Conservation (phyloP, 1,140 invertebrate species). For the Marisa cornuarietis region DNA sequence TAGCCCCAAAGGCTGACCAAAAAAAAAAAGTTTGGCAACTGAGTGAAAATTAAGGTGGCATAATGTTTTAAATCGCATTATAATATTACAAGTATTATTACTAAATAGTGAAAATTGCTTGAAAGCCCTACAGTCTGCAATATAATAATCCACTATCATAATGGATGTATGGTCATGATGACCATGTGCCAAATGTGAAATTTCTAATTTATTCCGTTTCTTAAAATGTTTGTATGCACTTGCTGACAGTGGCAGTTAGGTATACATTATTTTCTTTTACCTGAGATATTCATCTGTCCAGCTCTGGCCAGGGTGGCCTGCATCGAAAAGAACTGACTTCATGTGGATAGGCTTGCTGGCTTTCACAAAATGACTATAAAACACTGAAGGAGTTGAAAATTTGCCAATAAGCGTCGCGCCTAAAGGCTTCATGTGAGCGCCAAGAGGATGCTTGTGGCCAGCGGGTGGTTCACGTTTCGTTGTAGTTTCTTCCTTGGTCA, state of each 20-base stretch:
- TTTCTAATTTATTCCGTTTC: not conserved
- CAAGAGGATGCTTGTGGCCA: slow-evolving; percentile 28
- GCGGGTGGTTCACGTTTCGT: not conserved
- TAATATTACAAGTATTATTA: too few species aligned
- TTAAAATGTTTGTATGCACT: not conserved
- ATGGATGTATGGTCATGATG: too few species aligned
- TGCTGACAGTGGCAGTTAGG: too few species aligned
- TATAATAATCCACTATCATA: too few species aligned
- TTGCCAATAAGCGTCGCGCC: slow-evolving; percentile 36
- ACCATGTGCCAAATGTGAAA: not conserved
- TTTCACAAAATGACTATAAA: slow-evolving; percentile 52
- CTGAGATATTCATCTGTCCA: slow-evolving; percentile 62
- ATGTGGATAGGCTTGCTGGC: slow-evolving; percentile 43
- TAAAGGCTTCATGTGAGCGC: slow-evolving; percentile 30
- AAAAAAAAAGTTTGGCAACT: not conserved
- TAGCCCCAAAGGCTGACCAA: not conserved
- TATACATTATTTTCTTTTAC: slow-evolving; percentile 20
- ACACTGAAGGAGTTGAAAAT: slow-evolving; percentile 46
- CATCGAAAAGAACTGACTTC: slow-evolving; percentile 42
- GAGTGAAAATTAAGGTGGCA: not conserved
- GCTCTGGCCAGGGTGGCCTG: slow-evolving; percentile 50
- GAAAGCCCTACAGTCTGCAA: too few species aligned
- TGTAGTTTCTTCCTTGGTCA: too few species aligned
- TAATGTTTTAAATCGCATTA: too few species aligned
- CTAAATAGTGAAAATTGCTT: too few species aligned